Base-by-base conservation (phyloP, 2,797 vertebrate genomes). In the Melanogrammus aeglefinus region DNA sequence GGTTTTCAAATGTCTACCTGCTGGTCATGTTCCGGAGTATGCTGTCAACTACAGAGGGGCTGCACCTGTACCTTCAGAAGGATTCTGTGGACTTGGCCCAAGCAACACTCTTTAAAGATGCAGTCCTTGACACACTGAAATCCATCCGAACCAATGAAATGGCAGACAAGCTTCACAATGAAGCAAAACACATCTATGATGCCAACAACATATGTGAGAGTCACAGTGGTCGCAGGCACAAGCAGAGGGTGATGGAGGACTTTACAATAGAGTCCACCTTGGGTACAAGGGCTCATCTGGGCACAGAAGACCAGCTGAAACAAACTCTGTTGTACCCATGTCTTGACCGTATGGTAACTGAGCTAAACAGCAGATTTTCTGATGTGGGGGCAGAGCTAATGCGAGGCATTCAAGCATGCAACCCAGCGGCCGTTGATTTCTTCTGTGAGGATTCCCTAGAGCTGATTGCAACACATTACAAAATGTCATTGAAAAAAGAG, bases 21-120 rank as follows among this genome's bases (percentile, higher is more conserved):
- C 14, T 77, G 2, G 76, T 77, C 12, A 44, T 77, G 76, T 77
- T 77, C n/a, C 44, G 14, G 12, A 72, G 6, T 36, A 21, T 77
- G 38, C 31, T 73, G 39, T 73, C 41, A 36, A 44, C 38, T 41
- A 77, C 39, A 72, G 69, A 77, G 27, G 69, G 76, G 38, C 69
- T 77, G n/a, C 76, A 77, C 21, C 33, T 47, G 16, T 51, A 73
- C 18, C 71, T 77, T 21, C 76, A 72, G 24, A 44, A 44, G n/a
- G n/a, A 77, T 16, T 14, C 7, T n/a, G 41, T 77, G 8, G 41
- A 77, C 76, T 51, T 77, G 31, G 76, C 69, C 14, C 70, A 77
- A 35, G 76, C 76, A 31, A 73, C 39, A 33, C 8, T 33, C 10
- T 77, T 31, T 39, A 73, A 77, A 77, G 27, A 73, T 72, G 76